Evolutionary conservation across 2,888 invertebrate genomes (phyloP), one percentile per base, ranked within the genome.

Genomic region (Pristionchus japonicus): DNA sequence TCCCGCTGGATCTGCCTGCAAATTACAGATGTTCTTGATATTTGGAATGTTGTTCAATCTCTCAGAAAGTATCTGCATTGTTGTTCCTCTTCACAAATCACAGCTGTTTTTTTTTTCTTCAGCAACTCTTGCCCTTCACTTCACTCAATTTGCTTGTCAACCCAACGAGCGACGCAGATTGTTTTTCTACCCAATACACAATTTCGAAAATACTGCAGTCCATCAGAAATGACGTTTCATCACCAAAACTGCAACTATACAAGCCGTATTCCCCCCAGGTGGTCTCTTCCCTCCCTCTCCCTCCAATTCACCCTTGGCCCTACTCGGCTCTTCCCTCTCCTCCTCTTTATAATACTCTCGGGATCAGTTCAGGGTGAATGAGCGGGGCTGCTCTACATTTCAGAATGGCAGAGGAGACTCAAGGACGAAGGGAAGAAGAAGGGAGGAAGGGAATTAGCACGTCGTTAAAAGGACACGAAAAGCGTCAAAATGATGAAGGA

Each of bases 1-100:
- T 9, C 92, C 91, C 4, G 92, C 91, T 15, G 92, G 92, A n/a
- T 91, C 88, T 27, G 89, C 89, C 92, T 92, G 88, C 4, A 49
- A 49, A 80, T 9, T n/a, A 13, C 2, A 80, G 20, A 23, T 15
- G 23, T 34, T 52, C 40, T 7, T 15, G 20, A n/a, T 20, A 27
- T 80, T 80, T 13, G n/a, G 23, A 20, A 20, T 20, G 23, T 23
- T 57, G 9, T 57, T 57, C 23, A 3, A 57, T 74, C 37, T 74
- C 47, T 40, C 11, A 80, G 40, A 80, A 80, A 27, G 74, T 31
- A 37, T 40, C 74, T 34, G 20, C 23, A 80, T 80, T 80, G 40
- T 47, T 80, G 80, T 80, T 47, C 15, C 43, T 34, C 40, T 43
- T 34, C 47, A 80, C 80, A 47, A 34, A 67, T 57, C 57, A 80